Conservation (phyloP, 2,888 invertebrate genomes). For the Drosophila helvetica region DNA sequence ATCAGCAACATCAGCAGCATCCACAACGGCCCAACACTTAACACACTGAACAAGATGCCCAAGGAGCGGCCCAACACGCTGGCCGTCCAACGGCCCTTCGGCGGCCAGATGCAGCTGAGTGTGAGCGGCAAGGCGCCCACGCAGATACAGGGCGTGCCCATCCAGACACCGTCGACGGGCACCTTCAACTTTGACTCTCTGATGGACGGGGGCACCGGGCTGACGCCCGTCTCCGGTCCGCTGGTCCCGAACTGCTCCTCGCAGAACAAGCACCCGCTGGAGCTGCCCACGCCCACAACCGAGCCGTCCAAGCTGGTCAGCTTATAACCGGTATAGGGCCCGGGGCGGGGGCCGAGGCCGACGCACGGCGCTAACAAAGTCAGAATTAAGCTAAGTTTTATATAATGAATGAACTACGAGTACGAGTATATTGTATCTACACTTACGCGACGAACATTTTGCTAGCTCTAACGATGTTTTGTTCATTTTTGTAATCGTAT, state of each 20-base stretch:
- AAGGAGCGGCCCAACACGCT: constrained; percentile 90
- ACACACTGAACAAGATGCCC: constrained; percentile 61
- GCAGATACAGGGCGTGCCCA: constrained; percentile 91
- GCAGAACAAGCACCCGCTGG: constrained; percentile 89
- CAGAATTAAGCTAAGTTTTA: constrained; percentile 67
- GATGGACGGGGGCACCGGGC: constrained; percentile 96
- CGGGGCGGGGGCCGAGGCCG: constrained; percentile 43
- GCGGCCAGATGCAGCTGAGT: constrained; percentile 83
- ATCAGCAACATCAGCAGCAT: constrained; percentile 44
- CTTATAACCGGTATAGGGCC: constrained; percentile 87
- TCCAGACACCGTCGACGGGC: constrained; percentile 94
- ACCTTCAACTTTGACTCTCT: constrained; percentile 96
- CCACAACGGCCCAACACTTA: constrained; percentile 59
- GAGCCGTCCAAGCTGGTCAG: constrained; percentile 91
- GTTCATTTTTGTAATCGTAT: constrained; percentile 51
- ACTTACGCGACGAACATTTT: constrained; percentile 40
- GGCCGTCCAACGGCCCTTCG: constrained; percentile 85
- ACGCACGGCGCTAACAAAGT: constrained; percentile 50
- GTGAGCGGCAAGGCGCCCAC: constrained; percentile 82
- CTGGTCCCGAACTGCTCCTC: constrained; percentile 89
- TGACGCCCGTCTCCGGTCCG: constrained; percentile 93
- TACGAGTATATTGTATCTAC: constrained; percentile 19
- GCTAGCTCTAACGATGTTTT: constrained; percentile 67
- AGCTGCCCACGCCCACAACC: constrained; percentile 89
- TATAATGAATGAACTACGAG: constrained; percentile 1